These are phyloP conservation scores for Cheilosia impressa DNA, from an alignment of 2,888 invertebrate genomes.

Conservation along the genomic window DNA sequence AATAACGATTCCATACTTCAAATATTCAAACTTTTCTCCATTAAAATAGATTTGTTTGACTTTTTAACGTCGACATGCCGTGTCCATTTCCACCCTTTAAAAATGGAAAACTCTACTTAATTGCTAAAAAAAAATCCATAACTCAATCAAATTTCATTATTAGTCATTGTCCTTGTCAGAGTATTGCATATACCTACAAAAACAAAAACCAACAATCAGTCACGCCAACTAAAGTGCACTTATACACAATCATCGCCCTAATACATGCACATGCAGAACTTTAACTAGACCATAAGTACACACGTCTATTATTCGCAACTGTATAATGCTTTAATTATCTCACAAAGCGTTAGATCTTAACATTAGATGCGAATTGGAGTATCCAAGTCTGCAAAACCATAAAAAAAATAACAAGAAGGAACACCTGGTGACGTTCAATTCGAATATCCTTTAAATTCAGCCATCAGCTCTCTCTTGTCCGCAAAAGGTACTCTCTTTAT, in stretches of 20 bases:
- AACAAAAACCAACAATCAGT: slow-evolving; percentile 25
- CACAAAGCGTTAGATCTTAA: not conserved
- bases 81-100: not conserved
- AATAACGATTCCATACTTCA: not conserved
- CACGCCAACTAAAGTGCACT: slow-evolving; percentile 48
- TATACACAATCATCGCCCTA: slow-evolving; percentile 13
- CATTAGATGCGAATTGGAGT: slow-evolving; percentile 10
- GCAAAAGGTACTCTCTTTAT: slow-evolving; percentile 4
- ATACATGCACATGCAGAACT: slow-evolving; percentile 26
- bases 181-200: not conserved
- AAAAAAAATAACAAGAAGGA: not conserved
- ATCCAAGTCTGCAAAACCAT: slow-evolving; percentile 8
- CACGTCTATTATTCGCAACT: slow-evolving; percentile 1
- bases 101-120: slow-evolving; percentile 9
- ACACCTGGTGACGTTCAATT: slow-evolving; percentile 7
- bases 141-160: slow-evolving; percentile 43
- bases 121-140: slow-evolving; percentile 15
- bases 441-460: slow-evolving; percentile 15
- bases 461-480: slow-evolving; percentile 8
- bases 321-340: slow-evolving; percentile 13
- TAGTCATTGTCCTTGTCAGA: slow-evolving; percentile 61
- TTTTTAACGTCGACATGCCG: not conserved
- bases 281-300: not conserved
- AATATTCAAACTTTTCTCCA: not conserved
- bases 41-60: not conserved